Percentiles rank a stretch among this genome's conserved stretches.
These are phyloP conservation scores for Globodera rostochiensis DNA, from an alignment of 1,140 invertebrate genomes.

Conservation along the genomic window DNA sequence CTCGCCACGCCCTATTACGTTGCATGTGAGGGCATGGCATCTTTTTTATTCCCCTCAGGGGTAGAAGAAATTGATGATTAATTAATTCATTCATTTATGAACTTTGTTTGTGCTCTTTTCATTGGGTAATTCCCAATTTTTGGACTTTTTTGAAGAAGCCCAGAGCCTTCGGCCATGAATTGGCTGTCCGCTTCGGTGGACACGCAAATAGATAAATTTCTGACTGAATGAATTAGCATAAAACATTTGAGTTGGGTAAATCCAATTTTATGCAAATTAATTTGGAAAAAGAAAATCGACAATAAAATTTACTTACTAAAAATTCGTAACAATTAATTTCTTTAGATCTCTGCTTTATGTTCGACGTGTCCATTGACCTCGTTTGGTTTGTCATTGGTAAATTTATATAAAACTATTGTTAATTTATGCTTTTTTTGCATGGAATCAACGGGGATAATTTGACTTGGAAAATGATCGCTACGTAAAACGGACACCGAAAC, in stretches of 20 bases:
- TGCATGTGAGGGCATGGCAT: constrained; percentile 48
- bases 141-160: too few relatives aligned
- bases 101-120: too few relatives aligned
- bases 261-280: neutral
- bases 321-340: constrained; percentile 2
- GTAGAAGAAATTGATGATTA: constrained; percentile 8
- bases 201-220: neutral
- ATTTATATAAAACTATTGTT: constrained; percentile 43
- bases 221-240: neutral
- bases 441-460: neutral
- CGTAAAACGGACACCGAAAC: too few relatives aligned
- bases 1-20: constrained; percentile 60
- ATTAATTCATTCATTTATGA: too few relatives aligned
- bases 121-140: too few relatives aligned
- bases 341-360: constrained; percentile 62
- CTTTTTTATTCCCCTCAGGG: neutral
- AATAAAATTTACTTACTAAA: neutral
- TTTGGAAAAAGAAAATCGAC: neutral
- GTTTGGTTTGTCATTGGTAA: constrained; percentile 53
- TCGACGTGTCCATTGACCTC: constrained; percentile 53
- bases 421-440: constrained; percentile 29
- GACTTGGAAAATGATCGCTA: too few relatives aligned
- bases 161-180: too few relatives aligned
- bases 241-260: neutral
- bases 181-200: too few relatives aligned